phyloP scores from a whole-genome alignment of 2,797 vertebrate species.

The Thalassophryne amazonica region DNA sequence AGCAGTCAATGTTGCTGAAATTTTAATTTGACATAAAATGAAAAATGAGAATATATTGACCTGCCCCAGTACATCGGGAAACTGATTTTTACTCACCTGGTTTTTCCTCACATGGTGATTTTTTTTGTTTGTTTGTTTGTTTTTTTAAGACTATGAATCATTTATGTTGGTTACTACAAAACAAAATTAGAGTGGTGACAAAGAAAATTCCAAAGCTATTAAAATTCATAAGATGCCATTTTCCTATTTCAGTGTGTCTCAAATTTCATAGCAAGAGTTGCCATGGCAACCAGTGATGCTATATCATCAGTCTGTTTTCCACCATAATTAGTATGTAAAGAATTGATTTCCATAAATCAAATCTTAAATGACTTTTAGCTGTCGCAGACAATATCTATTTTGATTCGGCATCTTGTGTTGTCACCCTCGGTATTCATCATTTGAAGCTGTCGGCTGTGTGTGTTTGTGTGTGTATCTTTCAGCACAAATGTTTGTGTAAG shows the following conservation, averaged over 20 bases:
- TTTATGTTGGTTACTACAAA: too few relatives aligned
- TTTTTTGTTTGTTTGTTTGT: too few relatives aligned
- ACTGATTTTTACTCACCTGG: too few relatives aligned
- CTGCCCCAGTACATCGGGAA: too few relatives aligned
- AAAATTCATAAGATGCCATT: slow-evolving; percentile 1
- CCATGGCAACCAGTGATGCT: not conserved
- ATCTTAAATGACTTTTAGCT: slow-evolving; percentile 16
- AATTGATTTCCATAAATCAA: slow-evolving; percentile 15
- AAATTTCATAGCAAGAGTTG: slow-evolving; percentile 6
- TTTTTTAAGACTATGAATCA: too few relatives aligned
- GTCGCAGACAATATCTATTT: slow-evolving; percentile 8
- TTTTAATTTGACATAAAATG: too few relatives aligned
- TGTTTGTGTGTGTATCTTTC: slow-evolving; percentile 16
- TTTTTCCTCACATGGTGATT: too few relatives aligned
- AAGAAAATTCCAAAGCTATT: too few relatives aligned
- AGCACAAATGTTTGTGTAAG: slow-evolving; percentile 8
- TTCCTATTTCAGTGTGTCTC: not conserved
- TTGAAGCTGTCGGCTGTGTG: slow-evolving; percentile 18
- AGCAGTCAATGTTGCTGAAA: too few relatives aligned
- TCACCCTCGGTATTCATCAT: slow-evolving; percentile 17
- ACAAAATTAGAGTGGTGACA: too few relatives aligned
- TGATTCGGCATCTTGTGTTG: slow-evolving; percentile 7
- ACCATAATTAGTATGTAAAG: not conserved
- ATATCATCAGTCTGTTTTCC: not conserved
- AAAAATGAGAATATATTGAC: too few relatives aligned